Evolutionary conservation across 2,797 vertebrate genomes (phyloP).

Genomic region (Cichlasoma orientale): DNA sequence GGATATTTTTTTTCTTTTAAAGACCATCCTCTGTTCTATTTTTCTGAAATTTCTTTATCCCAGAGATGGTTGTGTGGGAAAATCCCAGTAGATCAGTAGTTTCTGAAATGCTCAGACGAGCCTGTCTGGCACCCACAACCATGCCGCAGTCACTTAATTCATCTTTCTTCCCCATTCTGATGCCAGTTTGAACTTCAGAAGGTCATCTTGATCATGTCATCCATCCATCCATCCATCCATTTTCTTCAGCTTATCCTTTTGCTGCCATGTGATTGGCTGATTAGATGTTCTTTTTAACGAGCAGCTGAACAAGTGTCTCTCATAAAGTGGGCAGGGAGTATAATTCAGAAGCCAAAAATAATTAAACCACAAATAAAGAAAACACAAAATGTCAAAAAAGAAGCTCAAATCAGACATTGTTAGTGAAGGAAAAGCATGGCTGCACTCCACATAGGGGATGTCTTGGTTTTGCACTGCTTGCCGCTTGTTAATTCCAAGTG

Average conservation of each 20-base stretch:
- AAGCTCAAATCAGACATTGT: fast-evolving
- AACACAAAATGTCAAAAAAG: not conserved
- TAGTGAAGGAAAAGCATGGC: not conserved
- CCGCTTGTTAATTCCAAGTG: not conserved
- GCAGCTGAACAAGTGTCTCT: not conserved
- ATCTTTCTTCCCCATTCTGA: not conserved
- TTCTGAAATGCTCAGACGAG: not conserved
- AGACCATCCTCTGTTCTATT: not conserved
- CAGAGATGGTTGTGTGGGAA: not conserved
- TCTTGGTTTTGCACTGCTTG: not conserved
- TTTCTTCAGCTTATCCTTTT: no score
- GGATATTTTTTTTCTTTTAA: not conserved
- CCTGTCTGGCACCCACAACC: not conserved
- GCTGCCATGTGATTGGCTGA: not conserved
- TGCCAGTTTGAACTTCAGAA: not conserved
- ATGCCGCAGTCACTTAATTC: not conserved
- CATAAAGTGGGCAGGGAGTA: not conserved
- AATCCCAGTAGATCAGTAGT: not conserved
- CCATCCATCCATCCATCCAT: no score
- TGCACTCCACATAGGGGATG: not conserved
- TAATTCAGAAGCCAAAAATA: not conserved
- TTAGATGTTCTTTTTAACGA: not conserved
- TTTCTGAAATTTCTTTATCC: not conserved
- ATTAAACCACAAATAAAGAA: not conserved
- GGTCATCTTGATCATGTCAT: fast-evolving